phyloP scores from a whole-genome alignment of 2,888 invertebrate species.

The Perithous albicinctus region DNA sequence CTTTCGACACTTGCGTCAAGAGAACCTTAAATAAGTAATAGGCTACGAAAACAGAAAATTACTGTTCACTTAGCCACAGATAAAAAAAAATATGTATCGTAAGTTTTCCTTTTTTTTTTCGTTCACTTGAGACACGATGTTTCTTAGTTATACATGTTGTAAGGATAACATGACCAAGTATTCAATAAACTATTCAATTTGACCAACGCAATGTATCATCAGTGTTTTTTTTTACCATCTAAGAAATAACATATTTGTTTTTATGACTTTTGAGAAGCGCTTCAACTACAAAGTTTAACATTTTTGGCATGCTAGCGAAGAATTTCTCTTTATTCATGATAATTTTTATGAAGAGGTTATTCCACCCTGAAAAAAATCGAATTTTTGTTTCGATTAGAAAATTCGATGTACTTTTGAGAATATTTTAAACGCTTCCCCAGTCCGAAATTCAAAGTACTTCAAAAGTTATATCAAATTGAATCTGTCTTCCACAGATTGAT shows the following conservation, averaged over 20 bases:
- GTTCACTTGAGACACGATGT: slow-evolving; percentile 60
- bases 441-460: no score
- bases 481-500: no score
- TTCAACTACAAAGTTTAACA: no score
- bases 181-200: slow-evolving; percentile 69
- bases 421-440: no score
- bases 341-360: no score
- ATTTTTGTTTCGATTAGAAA: no score
- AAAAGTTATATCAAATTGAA: no score
- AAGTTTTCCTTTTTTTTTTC: slow-evolving; percentile 54
- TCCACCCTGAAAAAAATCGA: no score
- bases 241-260: neutral
- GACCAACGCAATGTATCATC: slow-evolving; percentile 13
- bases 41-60: slow-evolving; percentile 14
- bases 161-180: slow-evolving; percentile 61
- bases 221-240: neutral
- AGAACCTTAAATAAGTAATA: slow-evolving; percentile 34
- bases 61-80: slow-evolving; percentile 23
- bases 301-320: no score
- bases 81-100: slow-evolving; percentile 50
- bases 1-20: slow-evolving; percentile 46
- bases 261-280: no score
- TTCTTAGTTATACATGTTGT: slow-evolving; percentile 68
- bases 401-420: no score
- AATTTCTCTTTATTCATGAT: no score